phyloP scores from a whole-genome alignment of 2,113 vertebrate genomes.

The Rhadina sibilatrix region DNA sequence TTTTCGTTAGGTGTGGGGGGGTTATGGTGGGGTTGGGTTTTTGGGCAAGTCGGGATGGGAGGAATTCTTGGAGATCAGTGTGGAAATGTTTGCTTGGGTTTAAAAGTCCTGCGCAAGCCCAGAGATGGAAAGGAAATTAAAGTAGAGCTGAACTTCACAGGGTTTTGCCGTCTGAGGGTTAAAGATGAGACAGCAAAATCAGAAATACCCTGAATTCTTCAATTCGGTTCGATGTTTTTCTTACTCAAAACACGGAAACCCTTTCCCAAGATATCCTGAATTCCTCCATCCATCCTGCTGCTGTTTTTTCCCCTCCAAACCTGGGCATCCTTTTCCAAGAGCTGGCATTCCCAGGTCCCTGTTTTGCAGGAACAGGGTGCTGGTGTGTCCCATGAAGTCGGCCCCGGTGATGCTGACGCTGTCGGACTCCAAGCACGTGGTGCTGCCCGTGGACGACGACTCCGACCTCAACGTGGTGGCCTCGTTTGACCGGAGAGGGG shows the following conservation, averaged over 20 bases:
- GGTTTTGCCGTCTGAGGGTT: accelerated
- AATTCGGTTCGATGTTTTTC: accelerated
- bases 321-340: too few species aligned
- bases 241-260: not conserved
- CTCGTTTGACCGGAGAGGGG: conserved; percentile 94
- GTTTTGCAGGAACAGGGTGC: too few species aligned
- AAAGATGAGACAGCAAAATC: not conserved
- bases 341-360: too few species aligned
- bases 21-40: not conserved
- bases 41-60: not conserved
- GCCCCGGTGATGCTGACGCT: conserved; percentile 93
- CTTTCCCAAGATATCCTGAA: not conserved
- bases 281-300: not conserved
- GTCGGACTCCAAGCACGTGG: conserved; percentile 94
- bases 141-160: accelerated
- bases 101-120: not conserved
- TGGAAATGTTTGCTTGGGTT: not conserved
- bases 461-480: conserved; percentile 97
- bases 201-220: not conserved
- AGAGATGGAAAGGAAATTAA: too few species aligned
- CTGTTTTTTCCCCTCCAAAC: too few species aligned
- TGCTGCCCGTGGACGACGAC: conserved; percentile 96
- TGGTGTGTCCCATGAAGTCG: conserved; percentile 77
- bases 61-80: accelerated
- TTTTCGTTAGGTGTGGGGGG: accelerated